Evolutionary conservation across 2,113 vertebrate species (phyloP).

Genomic region (Psittacara wagleri): DNA sequence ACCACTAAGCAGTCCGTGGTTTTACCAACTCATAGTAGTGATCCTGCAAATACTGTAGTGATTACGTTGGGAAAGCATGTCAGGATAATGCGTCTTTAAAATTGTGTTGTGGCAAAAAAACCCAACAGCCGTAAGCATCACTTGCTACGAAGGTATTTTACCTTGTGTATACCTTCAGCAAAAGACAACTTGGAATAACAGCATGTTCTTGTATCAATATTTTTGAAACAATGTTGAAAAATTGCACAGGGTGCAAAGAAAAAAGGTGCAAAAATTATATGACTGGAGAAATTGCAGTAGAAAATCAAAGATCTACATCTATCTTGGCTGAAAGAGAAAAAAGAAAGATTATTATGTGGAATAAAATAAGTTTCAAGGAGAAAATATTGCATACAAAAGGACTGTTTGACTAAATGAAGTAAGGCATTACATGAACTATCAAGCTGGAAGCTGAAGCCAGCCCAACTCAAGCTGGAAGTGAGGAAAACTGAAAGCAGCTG

Average conservation of each 20-base stretch:
- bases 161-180: neutral
- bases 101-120: neutral
- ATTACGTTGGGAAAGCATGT: neutral
- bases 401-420: neutral
- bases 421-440: neutral
- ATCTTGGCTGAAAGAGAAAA: neutral
- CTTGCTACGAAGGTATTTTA: neutral
- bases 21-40: neutral
- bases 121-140: accelerated
- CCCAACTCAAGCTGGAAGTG: neutral
- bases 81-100: neutral
- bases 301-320: neutral
- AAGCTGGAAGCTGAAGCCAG: slow-evolving; percentile 32
- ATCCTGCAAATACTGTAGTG: neutral
- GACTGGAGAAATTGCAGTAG: neutral
- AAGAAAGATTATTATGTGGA: neutral
- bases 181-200: neutral
- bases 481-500: neutral
- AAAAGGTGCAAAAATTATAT: neutral
- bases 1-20: neutral
- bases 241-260: neutral
- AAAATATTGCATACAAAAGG: neutral
- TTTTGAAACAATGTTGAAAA: neutral
- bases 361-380: neutral
- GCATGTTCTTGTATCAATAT: neutral